Conservation (phyloP, 2,888 invertebrate genomes). For the Nomada lathburiana region DNA sequence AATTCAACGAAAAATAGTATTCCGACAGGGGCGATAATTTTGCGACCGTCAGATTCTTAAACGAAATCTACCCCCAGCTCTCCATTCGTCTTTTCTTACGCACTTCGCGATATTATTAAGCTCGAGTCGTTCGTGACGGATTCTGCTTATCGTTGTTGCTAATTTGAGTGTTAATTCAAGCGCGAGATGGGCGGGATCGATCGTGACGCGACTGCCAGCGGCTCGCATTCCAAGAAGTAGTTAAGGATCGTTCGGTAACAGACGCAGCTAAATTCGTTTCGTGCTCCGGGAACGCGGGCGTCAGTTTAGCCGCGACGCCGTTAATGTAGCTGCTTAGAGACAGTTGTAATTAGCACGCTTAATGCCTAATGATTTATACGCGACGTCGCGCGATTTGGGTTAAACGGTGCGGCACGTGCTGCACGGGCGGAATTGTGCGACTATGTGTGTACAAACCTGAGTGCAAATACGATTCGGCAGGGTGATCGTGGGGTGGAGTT, state of each 20-base stretch:
- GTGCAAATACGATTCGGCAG: conserved; percentile 31
- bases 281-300: conserved; percentile 51
- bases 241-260: conserved; percentile 60
- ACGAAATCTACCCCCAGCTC: no score
- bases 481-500: conserved; percentile 17
- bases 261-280: conserved; percentile 56
- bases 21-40: no score
- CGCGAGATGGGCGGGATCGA: not conserved
- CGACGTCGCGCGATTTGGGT: conserved; percentile 75
- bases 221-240: conserved; percentile 62
- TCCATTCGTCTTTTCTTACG: no score
- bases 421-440: conserved; percentile 52
- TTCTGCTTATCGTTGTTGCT: not conserved
- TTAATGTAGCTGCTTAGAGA: conserved; percentile 78
- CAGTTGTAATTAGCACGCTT: conserved; percentile 79
- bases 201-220: conserved; percentile 16
- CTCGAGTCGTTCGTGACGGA: no score
- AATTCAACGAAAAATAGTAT: no score
- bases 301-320: conserved; percentile 62
- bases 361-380: conserved; percentile 81
- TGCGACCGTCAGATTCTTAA: no score
- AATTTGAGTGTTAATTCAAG: not conserved
- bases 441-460: conserved; percentile 15
- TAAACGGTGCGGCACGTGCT: conserved; percentile 73
- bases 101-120: no score